These are phyloP conservation scores for Chloroceryle amazona DNA, from an alignment of 2,797 vertebrate genomes.

Conservation along the genomic window DNA sequence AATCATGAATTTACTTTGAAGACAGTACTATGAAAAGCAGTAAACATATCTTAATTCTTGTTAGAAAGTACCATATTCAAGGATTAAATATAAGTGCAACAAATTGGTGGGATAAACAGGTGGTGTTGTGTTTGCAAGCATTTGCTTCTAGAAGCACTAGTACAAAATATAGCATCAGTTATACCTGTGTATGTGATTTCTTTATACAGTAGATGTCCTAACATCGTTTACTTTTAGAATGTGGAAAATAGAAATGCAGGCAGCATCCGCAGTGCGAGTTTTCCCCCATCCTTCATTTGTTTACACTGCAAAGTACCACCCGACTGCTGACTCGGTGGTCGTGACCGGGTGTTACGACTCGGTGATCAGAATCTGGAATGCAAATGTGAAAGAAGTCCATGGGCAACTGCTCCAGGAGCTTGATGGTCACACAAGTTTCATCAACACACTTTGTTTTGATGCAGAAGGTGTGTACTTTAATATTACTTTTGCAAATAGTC, in stretches of 20 bases:
- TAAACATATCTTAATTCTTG: not conserved
- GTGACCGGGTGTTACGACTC: constrained; percentile 93
- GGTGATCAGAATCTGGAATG: constrained; percentile 91
- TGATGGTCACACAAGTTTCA: constrained; percentile 91
- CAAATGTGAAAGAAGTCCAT: constrained; percentile 86
- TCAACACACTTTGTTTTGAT: constrained; percentile 95
- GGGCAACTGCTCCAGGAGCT: constrained; percentile 92
- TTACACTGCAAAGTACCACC: constrained; percentile 93
- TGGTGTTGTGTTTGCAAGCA: not conserved
- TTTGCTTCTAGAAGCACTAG: not conserved
- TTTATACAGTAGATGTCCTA: not conserved
- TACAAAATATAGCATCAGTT: not conserved
- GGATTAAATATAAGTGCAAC: not conserved
- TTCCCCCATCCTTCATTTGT: constrained; percentile 96
- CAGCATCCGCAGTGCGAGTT: constrained; percentile 86
- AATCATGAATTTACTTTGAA: not conserved
- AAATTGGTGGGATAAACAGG: not conserved
- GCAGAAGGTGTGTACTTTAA: constrained; percentile 86
- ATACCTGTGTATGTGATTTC: not conserved
- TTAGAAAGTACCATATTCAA: not conserved
- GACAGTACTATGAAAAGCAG: not conserved
- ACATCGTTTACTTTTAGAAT: constrained; percentile 80
- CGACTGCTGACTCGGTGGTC: constrained; percentile 85
- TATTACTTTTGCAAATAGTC: not conserved
- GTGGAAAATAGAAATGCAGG: constrained; percentile 90